Evolutionary conservation across 1,140 invertebrate species (phyloP), one percentile per base, ranked within the genome.

Genomic region (Metaphire vulgaris): DNA sequence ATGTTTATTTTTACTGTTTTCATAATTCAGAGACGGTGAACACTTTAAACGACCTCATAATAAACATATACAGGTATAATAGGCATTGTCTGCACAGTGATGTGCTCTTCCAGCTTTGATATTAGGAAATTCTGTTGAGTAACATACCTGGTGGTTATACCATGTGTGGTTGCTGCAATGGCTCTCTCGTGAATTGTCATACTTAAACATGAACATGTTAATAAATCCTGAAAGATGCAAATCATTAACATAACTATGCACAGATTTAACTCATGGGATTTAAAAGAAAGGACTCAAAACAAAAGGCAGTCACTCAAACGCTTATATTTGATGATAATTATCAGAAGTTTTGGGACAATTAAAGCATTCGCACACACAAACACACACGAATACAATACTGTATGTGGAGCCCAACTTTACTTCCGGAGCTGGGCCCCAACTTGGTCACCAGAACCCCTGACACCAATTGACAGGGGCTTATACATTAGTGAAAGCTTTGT

Each of bases 131-230:
- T 56, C 21, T 56, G 41, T 56, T 56, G 6, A 12, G 41, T 21
- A 21, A 56, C 74, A 6, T 15, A 78, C 77, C 72, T 78, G 93
- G 29, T 80, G 77, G 67, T 33, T 33, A 77, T 79, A 76, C 34
- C 72, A 74, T 15, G 28, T 29, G 34, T 41, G 64, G 15, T 32
- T 33, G 56, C 77, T 41, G 12, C 29, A 30, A 33, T 66, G 33
- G n/a, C 16, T 28, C 2, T 73, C 33, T 0, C 16, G n/a, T 34
- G 26, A 28, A 14, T 64, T 33, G n/a, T 41, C 33, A 56, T 77
- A 77, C n/a, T 74, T 77, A n/a, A 77, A 65, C 74, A 78, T 32
- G 33, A 78, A 76, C 77, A 78, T 86, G 79, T 85, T 84, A 80
- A 86, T 86, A 76, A 84, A 84, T 69, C 83, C 84, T 85, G 80